Evolutionary conservation across 1,140 invertebrate species (phyloP).

Genomic region (Olivierus martensii): DNA sequence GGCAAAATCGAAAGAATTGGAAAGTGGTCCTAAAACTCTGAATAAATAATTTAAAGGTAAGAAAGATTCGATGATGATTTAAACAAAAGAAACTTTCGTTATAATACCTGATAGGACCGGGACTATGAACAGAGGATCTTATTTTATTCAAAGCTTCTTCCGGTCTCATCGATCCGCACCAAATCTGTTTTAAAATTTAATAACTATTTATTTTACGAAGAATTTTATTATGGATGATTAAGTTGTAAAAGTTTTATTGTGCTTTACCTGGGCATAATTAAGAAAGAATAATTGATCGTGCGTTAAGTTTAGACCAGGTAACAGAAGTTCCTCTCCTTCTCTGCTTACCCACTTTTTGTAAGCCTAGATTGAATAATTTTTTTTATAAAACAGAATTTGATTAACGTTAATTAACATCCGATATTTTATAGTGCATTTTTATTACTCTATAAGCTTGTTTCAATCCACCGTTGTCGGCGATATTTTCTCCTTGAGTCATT

Average conservation of each 20-base stretch:
- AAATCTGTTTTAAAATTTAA: slow-evolving; percentile 50
- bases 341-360: slow-evolving; percentile 22
- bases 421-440: background rate
- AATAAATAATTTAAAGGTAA: slow-evolving; percentile 9
- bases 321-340: slow-evolving; percentile 17
- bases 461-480: slow-evolving; percentile 88
- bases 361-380: slow-evolving; percentile 21
- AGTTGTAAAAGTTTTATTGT: too few relatives aligned
- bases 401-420: too few relatives aligned
- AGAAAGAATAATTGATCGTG: slow-evolving; percentile 80
- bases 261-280: slow-evolving; percentile 51
- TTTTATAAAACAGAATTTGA: too few relatives aligned
- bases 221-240: too few relatives aligned
- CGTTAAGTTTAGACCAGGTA: slow-evolving; percentile 25
- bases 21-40: slow-evolving; percentile 71
- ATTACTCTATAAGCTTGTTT: slow-evolving; percentile 80
- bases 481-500: slow-evolving; percentile 42
- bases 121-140: slow-evolving; percentile 86
- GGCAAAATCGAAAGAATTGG: slow-evolving; percentile 83
- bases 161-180: slow-evolving; percentile 93
- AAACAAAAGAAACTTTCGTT: background rate
- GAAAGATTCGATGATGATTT: background rate
- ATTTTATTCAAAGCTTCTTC: slow-evolving; percentile 91
- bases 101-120: slow-evolving; percentile 62
- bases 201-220: too few relatives aligned